phyloP scores from a whole-genome alignment of 2,113 vertebrate genomes.

The Xenotilapia caudafasciata region DNA sequence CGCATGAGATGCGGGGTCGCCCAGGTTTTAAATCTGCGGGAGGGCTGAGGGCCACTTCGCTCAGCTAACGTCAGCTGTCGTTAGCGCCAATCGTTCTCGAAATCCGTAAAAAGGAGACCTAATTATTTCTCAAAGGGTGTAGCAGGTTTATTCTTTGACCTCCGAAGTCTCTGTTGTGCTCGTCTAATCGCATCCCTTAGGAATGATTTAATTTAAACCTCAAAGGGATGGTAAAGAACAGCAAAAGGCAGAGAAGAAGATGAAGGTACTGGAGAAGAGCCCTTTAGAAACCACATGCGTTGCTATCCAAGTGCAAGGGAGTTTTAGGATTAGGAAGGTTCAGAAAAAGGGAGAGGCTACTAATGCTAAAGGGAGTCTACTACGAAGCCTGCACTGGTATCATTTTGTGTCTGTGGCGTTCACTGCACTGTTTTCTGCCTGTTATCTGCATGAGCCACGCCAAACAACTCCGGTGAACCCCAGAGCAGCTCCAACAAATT shows the following conservation, averaged over 20 bases:
- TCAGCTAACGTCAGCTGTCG: neutral
- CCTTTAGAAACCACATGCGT: neutral
- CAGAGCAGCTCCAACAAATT: neutral
- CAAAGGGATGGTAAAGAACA: neutral
- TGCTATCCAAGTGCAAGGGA: neutral
- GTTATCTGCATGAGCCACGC: neutral
- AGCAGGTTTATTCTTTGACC: neutral
- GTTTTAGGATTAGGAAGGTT: neutral
- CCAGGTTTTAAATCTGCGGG: neutral
- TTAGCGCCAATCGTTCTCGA: neutral
- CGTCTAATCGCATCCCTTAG: neutral
- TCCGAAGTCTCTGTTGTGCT: neutral
- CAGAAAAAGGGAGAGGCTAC: neutral
- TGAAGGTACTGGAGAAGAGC: neutral
- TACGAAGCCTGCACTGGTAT: neutral
- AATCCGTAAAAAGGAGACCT: neutral
- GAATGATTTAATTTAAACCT: neutral
- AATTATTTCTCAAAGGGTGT: neutral
- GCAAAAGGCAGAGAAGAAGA: neutral
- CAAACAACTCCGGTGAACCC: neutral
- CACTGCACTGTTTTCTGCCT: neutral
- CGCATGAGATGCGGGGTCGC: constrained; percentile 3
- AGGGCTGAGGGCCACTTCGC: neutral
- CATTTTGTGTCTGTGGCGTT: neutral
- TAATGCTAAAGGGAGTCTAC: neutral